These are phyloP conservation scores for Epirrhoe tristata DNA, from an alignment of 2,888 invertebrate species.

Conservation along the genomic window DNA sequence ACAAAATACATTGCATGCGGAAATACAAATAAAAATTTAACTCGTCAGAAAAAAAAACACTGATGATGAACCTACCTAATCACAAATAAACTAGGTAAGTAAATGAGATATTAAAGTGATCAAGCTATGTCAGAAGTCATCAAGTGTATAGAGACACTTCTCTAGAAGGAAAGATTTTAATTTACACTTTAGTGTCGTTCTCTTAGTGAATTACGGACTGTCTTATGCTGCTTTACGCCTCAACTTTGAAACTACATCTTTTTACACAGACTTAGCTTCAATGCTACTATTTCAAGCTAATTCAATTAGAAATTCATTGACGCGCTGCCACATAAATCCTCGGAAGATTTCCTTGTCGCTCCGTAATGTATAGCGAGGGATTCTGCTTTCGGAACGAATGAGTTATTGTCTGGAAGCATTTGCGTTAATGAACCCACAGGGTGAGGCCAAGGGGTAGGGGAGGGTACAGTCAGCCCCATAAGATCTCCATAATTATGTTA, in stretches of 20 bases:
- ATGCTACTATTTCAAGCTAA: background rate
- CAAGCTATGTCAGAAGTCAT: no score
- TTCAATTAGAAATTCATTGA: constrained; percentile 40
- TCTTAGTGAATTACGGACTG: no score
- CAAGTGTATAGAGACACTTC: no score
- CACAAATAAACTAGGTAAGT: no score
- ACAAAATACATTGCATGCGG: no score
- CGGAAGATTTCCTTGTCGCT: constrained; percentile 27
- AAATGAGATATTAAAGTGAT: no score
- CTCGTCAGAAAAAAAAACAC: no score
- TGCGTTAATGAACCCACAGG: constrained; percentile 48
- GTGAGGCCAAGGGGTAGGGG: constrained; percentile 18
- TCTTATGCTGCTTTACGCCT: no score
- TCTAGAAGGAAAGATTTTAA: no score
- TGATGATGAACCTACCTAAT: no score
- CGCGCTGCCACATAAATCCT: constrained; percentile 41
- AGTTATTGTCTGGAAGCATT: constrained; percentile 49
- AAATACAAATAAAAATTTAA: no score
- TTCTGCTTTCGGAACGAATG: constrained; percentile 43
- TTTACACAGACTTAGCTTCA: background rate
- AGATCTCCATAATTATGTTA: background rate
- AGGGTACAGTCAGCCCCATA: background rate
- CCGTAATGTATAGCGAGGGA: constrained; percentile 38
- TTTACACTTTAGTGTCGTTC: no score
- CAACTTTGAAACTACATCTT: background rate